Evolutionary conservation across 1,140 invertebrate species (phyloP).

Genomic region (Wiebesia pumilae): DNA sequence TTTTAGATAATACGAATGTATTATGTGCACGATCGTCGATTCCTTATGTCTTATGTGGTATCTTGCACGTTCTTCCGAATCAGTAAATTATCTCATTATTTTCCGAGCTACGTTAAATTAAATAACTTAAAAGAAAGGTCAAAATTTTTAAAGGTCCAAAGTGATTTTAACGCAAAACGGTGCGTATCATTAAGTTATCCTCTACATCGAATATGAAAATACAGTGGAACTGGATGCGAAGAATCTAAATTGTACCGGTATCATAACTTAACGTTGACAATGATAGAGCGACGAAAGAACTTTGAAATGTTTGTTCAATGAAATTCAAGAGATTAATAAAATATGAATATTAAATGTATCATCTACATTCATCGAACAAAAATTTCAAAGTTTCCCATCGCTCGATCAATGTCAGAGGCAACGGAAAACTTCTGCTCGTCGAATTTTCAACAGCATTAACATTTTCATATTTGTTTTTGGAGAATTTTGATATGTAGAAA

Average conservation of each 20-base stretch:
- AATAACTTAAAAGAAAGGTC: too few species aligned
- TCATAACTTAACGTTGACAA: neutral
- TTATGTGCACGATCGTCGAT: too few species aligned
- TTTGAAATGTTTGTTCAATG: neutral
- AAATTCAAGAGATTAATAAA: constrained; percentile 1
- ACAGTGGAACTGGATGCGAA: neutral
- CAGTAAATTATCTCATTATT: too few species aligned
- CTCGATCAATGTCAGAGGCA: neutral
- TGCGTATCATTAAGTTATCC: neutral
- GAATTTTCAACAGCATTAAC: neutral
- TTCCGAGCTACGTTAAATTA: too few species aligned
- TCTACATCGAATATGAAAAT: neutral
- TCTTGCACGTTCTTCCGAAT: too few species aligned
- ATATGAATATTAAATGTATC: neutral
- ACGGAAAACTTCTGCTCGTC: neutral
- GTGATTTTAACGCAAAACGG: too few species aligned
- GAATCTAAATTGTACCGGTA: neutral
- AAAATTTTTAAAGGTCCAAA: too few species aligned
- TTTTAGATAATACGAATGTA: too few species aligned
- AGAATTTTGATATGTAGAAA: neutral
- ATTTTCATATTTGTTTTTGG: neutral
- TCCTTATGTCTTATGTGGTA: too few species aligned
- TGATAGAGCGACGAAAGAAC: neutral
- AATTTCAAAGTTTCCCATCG: neutral
- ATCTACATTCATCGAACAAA: neutral